phyloP scores from a whole-genome alignment of 2,113 vertebrate genomes.

The Pangasianodon gigas region DNA sequence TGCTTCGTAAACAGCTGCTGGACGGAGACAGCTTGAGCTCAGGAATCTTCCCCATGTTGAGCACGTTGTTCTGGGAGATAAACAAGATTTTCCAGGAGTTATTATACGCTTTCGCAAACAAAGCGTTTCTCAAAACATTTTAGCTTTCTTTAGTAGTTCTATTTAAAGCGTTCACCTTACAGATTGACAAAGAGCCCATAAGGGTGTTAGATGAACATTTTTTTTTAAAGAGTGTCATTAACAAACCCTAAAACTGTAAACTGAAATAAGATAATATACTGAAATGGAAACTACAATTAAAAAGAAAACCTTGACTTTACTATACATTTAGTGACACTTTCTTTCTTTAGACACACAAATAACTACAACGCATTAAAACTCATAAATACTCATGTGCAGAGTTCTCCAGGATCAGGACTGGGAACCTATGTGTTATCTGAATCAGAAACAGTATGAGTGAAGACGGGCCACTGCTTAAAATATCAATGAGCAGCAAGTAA shows the following conservation, averaged over 20 bases:
- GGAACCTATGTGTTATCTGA: too few species aligned
- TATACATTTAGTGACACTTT: neutral
- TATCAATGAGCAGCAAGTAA: too few species aligned
- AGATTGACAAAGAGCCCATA: neutral
- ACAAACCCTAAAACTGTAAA: too few species aligned
- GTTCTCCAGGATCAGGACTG: too few species aligned
- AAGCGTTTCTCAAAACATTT: neutral
- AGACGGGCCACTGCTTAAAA: too few species aligned
- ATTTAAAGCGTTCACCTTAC: neutral
- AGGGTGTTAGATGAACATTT: too few species aligned
- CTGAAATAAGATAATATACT: neutral
- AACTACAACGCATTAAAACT: too few species aligned
- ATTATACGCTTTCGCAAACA: neutral
- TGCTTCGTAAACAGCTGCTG: conserved; percentile 23
- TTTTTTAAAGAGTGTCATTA: too few species aligned
- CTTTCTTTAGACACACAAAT: too few species aligned
- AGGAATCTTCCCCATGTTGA: conserved; percentile 1
- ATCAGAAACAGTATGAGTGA: too few species aligned
- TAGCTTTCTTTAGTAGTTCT: neutral
- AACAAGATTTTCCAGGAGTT: neutral
- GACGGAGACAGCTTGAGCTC: conserved; percentile 13
- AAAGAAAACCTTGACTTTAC: neutral
- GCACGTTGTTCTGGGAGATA: neutral
- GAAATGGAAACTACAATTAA: neutral
- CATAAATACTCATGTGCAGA: too few species aligned